A percentile compares a stretch with the other conserved stretches of the same genome.
Conservation (phyloP, 2,113 vertebrate species). For the Oxygymnocypris stewartii region DNA sequence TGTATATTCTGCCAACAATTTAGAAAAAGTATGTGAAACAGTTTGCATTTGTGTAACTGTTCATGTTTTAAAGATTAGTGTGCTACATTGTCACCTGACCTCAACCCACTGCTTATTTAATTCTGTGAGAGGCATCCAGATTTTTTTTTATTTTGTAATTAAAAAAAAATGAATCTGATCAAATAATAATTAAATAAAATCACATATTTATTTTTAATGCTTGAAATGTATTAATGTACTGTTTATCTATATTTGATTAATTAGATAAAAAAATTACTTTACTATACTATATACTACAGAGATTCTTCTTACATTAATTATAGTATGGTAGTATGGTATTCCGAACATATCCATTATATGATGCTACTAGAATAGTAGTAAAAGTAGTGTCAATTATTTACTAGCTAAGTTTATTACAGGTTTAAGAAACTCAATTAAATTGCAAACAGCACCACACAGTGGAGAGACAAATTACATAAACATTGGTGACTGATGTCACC, state of each 20-base stretch:
- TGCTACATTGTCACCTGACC: background rate
- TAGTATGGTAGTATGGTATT: constrained; percentile 9
- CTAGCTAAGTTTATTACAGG: background rate
- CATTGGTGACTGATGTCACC: background rate
- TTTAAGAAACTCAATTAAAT: background rate
- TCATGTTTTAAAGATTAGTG: background rate
- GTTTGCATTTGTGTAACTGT: constrained; percentile 14
- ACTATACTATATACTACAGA: background rate
- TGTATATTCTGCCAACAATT: background rate
- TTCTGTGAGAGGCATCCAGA: background rate
- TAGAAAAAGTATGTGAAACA: constrained; percentile 13
- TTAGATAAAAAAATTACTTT: background rate
- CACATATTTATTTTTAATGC: too few species aligned
- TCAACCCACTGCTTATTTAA: background rate
- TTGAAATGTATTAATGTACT: too few species aligned
- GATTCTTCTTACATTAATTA: background rate
- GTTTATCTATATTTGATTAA: too few species aligned
- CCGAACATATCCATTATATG: background rate
- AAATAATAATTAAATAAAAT: background rate
- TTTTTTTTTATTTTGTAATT: background rate
- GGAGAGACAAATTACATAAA: constrained; percentile 22
- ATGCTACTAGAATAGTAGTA: background rate
- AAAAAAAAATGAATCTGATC: background rate
- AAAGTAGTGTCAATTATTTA: background rate
- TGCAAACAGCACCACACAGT: constrained; percentile 49